Evolutionary conservation across 2,113 vertebrate species (phyloP), one percentile per base, ranked within the genome.

Genomic region (Typhlomys cinereus): DNA sequence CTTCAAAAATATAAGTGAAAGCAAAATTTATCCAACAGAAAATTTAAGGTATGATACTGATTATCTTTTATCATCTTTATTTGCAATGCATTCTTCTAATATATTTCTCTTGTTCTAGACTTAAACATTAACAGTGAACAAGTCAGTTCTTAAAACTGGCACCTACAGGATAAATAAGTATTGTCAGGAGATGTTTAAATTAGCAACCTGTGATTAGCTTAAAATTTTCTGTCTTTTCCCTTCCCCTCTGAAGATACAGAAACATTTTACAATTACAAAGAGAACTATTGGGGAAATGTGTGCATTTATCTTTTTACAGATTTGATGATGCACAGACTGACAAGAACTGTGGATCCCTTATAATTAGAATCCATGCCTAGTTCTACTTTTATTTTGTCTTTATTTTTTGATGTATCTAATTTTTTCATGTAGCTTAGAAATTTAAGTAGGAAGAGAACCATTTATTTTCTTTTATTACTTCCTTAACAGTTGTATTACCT

Each of bases 1-100:
- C 34, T 93, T 94, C 93, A 71, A 80, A 94, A 85, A 92, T 89
- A 29, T 64, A 90, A 94, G 21, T 88, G 21, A 75, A n/a, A 88
- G 25, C 61, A 74, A 86, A 64, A 2, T 13, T 95, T 83, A 79
- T 21, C 1, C 27, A 57, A 36, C 52, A 84, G 66, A 59, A 82
- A 92, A 92, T 75, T 54, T 82, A 90, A 92, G 75, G 52, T 75
- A 57, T 27, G 3, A 61, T 74, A 54, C 39, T 85, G 71, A 74
- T 71, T 69, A 46, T 18, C n/a, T 39, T 54, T 85, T n/a, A n/a
- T 86, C 27, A 71, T 95, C 67, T 31, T 85, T 70, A 88, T 71
- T 93, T 59, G 29, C 41, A 27, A 61, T 36, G 64, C 64, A 20
- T 2, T 66, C 25, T 93, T 91, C 61, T 69, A 87, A 64, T 88